phyloP scores from a whole-genome alignment of 2,888 invertebrate species.

The Ophion slaviceki region DNA sequence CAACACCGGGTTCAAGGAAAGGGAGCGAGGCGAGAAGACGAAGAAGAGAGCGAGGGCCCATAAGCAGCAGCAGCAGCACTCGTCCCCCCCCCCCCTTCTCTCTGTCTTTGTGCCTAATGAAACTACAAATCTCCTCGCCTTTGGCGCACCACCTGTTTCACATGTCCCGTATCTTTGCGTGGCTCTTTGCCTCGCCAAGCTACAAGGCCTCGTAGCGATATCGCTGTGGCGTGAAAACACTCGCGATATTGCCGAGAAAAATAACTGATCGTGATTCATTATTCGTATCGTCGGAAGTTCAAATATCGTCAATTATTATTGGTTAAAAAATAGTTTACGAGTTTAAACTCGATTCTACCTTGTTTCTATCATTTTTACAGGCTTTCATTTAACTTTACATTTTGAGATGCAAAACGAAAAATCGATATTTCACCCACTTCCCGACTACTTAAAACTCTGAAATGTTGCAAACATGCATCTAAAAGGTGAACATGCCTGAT shows the following conservation, averaged over 20 bases:
- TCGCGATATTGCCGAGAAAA: background rate
- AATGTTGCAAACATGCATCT: too few relatives aligned
- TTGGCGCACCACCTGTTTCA: constrained; percentile 81
- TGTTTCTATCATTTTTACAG: background rate
- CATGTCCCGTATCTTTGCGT: constrained; percentile 63
- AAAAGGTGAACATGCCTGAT: too few relatives aligned
- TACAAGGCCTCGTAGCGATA: constrained; percentile 56
- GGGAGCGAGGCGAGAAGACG: constrained; percentile 19
- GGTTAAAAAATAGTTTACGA: background rate
- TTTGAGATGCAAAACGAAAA: too few relatives aligned
- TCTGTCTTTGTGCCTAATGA: constrained; percentile 78
- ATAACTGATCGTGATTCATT: background rate
- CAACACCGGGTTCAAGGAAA: constrained; percentile 73
- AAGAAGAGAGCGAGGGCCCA: constrained; percentile 69
- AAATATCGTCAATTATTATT: background rate
- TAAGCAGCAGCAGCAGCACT: constrained; percentile 82
- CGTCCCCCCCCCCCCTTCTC: constrained; percentile 12
- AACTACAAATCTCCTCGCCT: constrained; percentile 83
- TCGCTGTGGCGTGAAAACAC: constrained; percentile 52
- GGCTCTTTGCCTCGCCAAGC: constrained; percentile 51
- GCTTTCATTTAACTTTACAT: too few relatives aligned
- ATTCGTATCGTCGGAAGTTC: background rate
- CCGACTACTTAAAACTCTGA: too few relatives aligned
- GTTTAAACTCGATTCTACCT: background rate
- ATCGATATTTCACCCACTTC: too few relatives aligned